A percentile compares a stretch with the other conserved stretches of the same genome.
Evolutionary conservation across 2,113 vertebrate species (phyloP).

Genomic region (Pogonocichla stellata): DNA sequence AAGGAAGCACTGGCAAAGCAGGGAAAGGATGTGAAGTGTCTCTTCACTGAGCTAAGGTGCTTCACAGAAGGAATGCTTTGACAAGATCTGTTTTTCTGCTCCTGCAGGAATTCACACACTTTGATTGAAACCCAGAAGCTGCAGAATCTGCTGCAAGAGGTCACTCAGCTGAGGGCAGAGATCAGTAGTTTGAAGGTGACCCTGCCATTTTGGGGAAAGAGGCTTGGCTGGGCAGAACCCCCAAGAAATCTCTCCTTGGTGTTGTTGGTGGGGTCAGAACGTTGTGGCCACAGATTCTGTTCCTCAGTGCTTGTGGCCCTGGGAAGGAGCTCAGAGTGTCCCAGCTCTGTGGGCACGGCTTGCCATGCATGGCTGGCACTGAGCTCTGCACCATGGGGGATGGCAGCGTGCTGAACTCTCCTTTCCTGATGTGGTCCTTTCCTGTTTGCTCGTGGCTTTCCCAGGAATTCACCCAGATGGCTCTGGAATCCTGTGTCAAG

Average conservation of each 20-base stretch:
- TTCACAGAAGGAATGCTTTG: not conserved
- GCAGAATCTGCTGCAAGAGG: not conserved
- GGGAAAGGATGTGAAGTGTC: not conserved
- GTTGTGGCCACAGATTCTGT: not conserved
- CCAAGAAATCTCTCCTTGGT: not conserved
- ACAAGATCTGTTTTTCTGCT: not conserved
- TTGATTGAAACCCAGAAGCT: not conserved
- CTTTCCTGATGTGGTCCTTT: not conserved
- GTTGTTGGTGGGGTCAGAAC: not conserved
- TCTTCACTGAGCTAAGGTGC: not conserved
- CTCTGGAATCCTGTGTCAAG: not conserved
- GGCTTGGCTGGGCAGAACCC: not conserved
- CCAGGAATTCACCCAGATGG: not conserved
- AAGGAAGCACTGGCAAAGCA: not conserved
- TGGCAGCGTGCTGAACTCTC: not conserved
- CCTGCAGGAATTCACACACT: not conserved
- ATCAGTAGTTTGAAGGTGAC: not conserved
- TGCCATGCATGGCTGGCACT: not conserved
- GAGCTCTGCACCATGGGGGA: not conserved
- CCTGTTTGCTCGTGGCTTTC: not conserved
- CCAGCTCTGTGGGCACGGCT: not conserved
- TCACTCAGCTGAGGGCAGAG: accelerated
- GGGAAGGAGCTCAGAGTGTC: accelerated
- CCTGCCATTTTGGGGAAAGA: not conserved
- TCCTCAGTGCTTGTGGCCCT: not conserved